Evolutionary conservation across 2,113 vertebrate species (phyloP).

Genomic region (Cephalophus harveyi): DNA sequence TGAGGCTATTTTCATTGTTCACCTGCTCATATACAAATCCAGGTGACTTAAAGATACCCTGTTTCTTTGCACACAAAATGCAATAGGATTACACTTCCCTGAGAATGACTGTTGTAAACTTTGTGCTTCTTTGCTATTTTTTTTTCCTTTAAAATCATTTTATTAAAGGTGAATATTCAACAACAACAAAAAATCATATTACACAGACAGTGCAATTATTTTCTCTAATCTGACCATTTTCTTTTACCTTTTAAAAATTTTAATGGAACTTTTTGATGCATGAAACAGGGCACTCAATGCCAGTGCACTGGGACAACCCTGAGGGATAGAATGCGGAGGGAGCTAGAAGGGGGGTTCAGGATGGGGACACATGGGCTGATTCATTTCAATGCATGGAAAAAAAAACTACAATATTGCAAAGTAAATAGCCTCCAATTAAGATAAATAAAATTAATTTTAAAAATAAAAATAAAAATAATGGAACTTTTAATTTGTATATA

Average conservation of each 20-base stretch:
- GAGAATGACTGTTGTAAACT: background rate
- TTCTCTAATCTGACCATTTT: background rate
- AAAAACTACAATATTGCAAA: background rate
- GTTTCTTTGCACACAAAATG: background rate
- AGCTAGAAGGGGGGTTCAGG: background rate
- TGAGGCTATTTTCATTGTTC: background rate
- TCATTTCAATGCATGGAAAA: background rate
- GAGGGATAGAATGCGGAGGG: background rate
- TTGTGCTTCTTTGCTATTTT: background rate
- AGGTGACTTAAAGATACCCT: background rate
- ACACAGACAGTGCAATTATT: background rate
- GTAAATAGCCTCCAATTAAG: background rate
- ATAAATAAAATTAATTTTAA: too few relatives aligned
- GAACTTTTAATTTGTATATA: background rate
- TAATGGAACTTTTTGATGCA: background rate
- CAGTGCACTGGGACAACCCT: background rate
- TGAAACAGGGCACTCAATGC: background rate
- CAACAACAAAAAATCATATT: too few relatives aligned
- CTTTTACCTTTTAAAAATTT: too few relatives aligned
- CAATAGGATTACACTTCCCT: background rate
- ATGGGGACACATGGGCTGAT: background rate
- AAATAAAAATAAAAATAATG: background rate
- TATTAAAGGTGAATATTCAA: too few relatives aligned
- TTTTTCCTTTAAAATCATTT: too few relatives aligned
- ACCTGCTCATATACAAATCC: conserved; percentile 9